These are phyloP conservation scores for Ceratina japonica DNA, from an alignment of 1,140 invertebrate species.

Conservation along the genomic window DNA sequence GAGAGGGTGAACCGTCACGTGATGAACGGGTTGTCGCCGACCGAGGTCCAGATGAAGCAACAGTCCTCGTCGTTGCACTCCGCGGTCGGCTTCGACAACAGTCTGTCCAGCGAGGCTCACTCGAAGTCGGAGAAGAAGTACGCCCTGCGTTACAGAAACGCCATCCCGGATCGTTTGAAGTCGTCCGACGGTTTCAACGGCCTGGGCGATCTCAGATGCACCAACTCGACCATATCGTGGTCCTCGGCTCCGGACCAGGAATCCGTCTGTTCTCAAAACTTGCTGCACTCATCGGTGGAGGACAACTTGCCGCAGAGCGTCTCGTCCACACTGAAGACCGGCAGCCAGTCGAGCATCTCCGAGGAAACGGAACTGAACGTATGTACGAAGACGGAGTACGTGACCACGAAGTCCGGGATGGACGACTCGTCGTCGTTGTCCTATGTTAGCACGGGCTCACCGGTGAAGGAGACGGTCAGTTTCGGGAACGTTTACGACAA, in stretches of 20 bases:
- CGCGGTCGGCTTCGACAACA: slow-evolving; percentile 68
- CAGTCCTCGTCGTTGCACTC: slow-evolving; percentile 76
- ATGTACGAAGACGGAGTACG: slow-evolving; percentile 52
- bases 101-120: slow-evolving; percentile 42
- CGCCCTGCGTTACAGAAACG: slow-evolving; percentile 74
- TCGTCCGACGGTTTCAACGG: slow-evolving; percentile 62
- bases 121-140: slow-evolving; percentile 74
- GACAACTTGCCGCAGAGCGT: slow-evolving; percentile 61
- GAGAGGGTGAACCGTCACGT: slow-evolving; percentile 80
- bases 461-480: slow-evolving; percentile 29
- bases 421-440: slow-evolving; percentile 27
- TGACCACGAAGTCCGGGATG: background rate
- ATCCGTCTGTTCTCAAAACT: slow-evolving; percentile 66
- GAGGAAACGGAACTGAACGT: slow-evolving; percentile 48
- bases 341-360: slow-evolving; percentile 54
- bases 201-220: slow-evolving; percentile 67
- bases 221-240: slow-evolving; percentile 75
- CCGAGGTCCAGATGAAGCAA: slow-evolving; percentile 70
- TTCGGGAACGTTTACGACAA: slow-evolving; percentile 39
- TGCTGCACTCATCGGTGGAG: slow-evolving; percentile 70
- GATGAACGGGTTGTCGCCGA: slow-evolving; percentile 63
- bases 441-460: slow-evolving; percentile 8
- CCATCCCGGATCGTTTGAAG: slow-evolving; percentile 64
- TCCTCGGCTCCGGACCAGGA: slow-evolving; percentile 71
- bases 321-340: slow-evolving; percentile 45